Percentiles rank a stretch among this genome's conserved stretches.
Evolutionary conservation across 2,888 invertebrate genomes (phyloP).

Genomic region (Macaria notata): DNA sequence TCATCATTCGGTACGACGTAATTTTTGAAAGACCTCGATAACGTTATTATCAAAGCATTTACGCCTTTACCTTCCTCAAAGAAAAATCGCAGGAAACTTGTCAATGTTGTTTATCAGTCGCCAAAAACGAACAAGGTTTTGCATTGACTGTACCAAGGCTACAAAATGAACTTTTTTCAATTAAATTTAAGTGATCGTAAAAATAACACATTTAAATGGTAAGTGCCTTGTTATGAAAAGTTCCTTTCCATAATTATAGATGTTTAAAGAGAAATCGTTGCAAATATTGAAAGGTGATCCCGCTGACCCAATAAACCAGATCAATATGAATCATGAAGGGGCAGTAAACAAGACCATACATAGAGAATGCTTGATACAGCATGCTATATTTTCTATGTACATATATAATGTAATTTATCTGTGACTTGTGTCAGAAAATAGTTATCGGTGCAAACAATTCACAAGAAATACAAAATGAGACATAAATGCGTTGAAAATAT

Average conservation of each 20-base stretch:
- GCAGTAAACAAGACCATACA: neutral
- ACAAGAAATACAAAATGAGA: too few relatives aligned
- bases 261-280: neutral
- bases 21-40: neutral
- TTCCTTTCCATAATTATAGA: too few relatives aligned
- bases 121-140: conserved; percentile 2
- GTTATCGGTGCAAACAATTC: too few relatives aligned
- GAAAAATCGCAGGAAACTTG: conserved; percentile 16
- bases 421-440: too few relatives aligned
- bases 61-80: conserved; percentile 2
- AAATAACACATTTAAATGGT: neutral
- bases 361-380: too few relatives aligned
- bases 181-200: neutral
- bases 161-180: conserved; percentile 2
- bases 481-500: too few relatives aligned
- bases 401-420: too few relatives aligned
- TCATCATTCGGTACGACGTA: too few relatives aligned
- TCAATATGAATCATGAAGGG: conserved; percentile 8
- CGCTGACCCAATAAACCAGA: conserved; percentile 12
- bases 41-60: conserved; percentile 1
- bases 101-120: conserved; percentile 7
- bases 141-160: conserved; percentile 4
- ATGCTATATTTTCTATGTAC: too few relatives aligned
- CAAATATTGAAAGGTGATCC: conserved; percentile 4
- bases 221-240: neutral